These are phyloP conservation scores for Drosophila gaucha DNA, from an alignment of 2,888 invertebrate genomes.

Conservation along the genomic window DNA sequence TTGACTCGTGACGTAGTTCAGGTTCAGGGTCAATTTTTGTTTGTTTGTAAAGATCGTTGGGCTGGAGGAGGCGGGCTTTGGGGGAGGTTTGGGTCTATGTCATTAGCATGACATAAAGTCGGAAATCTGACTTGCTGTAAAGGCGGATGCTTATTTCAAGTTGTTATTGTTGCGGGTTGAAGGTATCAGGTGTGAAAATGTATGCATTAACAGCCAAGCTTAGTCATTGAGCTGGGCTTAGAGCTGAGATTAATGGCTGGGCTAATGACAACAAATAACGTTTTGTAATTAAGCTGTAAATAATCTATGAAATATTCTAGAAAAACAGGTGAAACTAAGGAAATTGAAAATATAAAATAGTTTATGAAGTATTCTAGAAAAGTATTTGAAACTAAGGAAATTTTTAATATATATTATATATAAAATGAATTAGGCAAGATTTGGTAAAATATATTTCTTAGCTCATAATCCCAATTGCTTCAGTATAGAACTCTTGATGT, in stretches of 20 bases:
- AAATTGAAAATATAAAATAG: background rate
- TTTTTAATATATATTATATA: too few relatives aligned
- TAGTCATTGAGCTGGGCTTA: constrained; percentile 38
- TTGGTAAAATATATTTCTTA: too few relatives aligned
- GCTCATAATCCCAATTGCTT: too few relatives aligned
- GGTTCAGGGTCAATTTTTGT: constrained; percentile 58
- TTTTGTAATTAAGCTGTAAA: constrained; percentile 1
- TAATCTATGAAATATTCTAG: background rate
- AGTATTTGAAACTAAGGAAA: too few relatives aligned
- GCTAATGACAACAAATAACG: constrained; percentile 31
- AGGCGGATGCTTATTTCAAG: constrained; percentile 58
- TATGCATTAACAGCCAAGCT: constrained; percentile 23
- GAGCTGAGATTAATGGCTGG: constrained; percentile 29
- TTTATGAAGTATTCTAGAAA: background rate
- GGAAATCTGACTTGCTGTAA: constrained; percentile 41
- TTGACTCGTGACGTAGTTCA: constrained; percentile 41
- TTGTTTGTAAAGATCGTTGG: constrained; percentile 36
- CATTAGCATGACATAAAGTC: constrained; percentile 59
- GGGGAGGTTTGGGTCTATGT: constrained; percentile 21
- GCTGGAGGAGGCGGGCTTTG: constrained; percentile 1
- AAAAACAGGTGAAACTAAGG: background rate
- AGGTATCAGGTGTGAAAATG: constrained; percentile 24
- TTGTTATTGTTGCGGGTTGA: background rate
- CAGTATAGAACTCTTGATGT: background rate
- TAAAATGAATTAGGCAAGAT: too few relatives aligned